phyloP scores from a whole-genome alignment of 92 coral and sea anemone species.

The Phenganax marumi region DNA sequence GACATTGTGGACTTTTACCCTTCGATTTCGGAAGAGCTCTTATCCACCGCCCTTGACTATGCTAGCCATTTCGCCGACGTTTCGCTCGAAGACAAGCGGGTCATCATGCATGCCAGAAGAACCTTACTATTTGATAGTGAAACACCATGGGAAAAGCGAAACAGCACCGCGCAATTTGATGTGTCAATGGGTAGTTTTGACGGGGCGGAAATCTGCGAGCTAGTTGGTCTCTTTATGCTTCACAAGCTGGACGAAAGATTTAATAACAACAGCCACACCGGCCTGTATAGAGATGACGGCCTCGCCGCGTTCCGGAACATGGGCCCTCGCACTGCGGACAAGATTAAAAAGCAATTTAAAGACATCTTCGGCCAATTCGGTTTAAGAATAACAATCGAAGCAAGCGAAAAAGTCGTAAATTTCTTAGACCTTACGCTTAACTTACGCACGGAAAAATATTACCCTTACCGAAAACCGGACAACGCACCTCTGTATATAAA shows the following conservation, averaged over 20 bases:
- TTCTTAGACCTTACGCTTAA: conserved; percentile 45
- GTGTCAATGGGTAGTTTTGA: too few relatives aligned
- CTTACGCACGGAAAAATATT: conserved; percentile 21
- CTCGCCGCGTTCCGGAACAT: conserved; percentile 18
- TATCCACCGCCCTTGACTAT: neutral
- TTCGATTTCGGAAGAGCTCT: neutral
- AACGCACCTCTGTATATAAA: conserved; percentile 35
- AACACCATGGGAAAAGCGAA: neutral
- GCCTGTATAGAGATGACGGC: conserved; percentile 37
- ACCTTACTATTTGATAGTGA: neutral
- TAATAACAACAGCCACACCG: neutral
- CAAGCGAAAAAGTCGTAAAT: conserved; percentile 40
- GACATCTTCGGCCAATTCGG: conserved; percentile 26
- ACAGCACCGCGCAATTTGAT: neutral
- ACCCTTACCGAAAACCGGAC: conserved; percentile 50
- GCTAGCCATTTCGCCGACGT: neutral
- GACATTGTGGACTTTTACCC: too few relatives aligned
- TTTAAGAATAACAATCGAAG: conserved; percentile 27
- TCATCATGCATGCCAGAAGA: conserved; percentile 3
- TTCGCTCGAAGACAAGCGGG: neutral
- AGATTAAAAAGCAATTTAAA: conserved; percentile 11
- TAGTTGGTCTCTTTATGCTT: neutral
- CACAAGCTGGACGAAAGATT: neutral
- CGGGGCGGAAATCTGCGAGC: conserved; percentile 23
- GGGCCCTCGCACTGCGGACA: too few relatives aligned